These are phyloP conservation scores for Zenarchopterus dispar DNA, from an alignment of 2,797 vertebrate genomes.

Conservation along the genomic window DNA sequence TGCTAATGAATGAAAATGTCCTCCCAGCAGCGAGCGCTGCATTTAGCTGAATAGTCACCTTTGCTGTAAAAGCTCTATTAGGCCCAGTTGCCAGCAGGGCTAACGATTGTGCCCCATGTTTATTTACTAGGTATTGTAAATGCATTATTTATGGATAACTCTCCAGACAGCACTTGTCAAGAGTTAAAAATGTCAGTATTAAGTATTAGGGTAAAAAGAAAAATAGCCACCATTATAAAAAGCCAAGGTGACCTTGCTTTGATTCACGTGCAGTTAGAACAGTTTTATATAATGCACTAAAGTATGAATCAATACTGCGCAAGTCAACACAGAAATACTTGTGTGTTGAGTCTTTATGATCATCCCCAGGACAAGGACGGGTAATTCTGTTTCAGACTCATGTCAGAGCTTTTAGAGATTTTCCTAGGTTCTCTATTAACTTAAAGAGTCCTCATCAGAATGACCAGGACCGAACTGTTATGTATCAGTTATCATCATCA, in stretches of 20 bases:
- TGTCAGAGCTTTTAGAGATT: slow-evolving; percentile 48
- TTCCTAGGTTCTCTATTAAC: slow-evolving; percentile 29
- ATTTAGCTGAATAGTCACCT: slow-evolving; percentile 99
- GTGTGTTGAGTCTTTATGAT: slow-evolving; percentile 69
- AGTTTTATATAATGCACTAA: slow-evolving; percentile 86
- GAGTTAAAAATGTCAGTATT: slow-evolving; percentile 94
- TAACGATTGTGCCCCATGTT: slow-evolving; percentile 94
- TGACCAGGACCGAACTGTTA: slow-evolving; percentile 38
- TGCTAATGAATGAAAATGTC: slow-evolving; percentile 99
- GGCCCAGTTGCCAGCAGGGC: slow-evolving; percentile 90
- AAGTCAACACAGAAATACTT: slow-evolving; percentile 72
- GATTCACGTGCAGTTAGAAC: slow-evolving; percentile 92
- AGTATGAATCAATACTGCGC: slow-evolving; percentile 81
- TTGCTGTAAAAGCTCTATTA: slow-evolving; percentile 98
- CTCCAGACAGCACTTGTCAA: slow-evolving; percentile 93
- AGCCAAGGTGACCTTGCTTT: slow-evolving; percentile 90
- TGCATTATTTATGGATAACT: slow-evolving; percentile 98
- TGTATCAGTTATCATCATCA: slow-evolving; percentile 29
- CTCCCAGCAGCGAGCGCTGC: slow-evolving; percentile 89
- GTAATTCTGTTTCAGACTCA: slow-evolving; percentile 55
- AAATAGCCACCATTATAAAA: slow-evolving; percentile 89
- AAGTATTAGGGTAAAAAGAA: slow-evolving; percentile 87
- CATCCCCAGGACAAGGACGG: slow-evolving; percentile 74
- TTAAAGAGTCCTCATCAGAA: slow-evolving; percentile 47
- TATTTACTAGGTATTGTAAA: slow-evolving; percentile 99